These are phyloP conservation scores for Rousettus leschenaultii DNA, from an alignment of 2,113 vertebrate genomes.

Conservation along the genomic window DNA sequence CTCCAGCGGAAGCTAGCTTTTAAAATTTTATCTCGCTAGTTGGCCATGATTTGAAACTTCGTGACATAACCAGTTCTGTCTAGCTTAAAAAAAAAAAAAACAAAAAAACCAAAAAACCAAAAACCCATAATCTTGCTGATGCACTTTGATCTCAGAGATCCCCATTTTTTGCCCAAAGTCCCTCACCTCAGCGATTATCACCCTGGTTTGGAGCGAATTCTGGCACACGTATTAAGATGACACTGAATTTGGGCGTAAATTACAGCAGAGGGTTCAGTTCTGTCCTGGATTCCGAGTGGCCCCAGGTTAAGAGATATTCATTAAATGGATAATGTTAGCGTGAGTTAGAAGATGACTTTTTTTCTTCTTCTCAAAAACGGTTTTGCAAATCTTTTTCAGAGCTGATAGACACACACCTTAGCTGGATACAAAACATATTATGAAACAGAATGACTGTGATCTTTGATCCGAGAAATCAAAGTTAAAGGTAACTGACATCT, in stretches of 20 bases:
- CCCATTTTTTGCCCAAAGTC: background rate
- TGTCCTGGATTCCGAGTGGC: conserved; percentile 60
- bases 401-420: conserved; percentile 92
- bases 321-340: conserved; percentile 67
- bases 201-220: background rate
- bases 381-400: conserved; percentile 92
- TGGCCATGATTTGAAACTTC: background rate
- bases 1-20: background rate
- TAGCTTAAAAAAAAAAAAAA: background rate
- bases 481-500: conserved; percentile 87
- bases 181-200: background rate
- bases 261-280: conserved; percentile 39
- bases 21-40: fast-evolving
- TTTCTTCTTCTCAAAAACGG: conserved; percentile 87
- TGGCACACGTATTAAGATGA: background rate
- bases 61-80: fast-evolving
- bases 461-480: conserved; percentile 89
- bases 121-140: background rate
- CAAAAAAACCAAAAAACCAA: no score
- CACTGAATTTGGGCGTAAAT: conserved; percentile 48
- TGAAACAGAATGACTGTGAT: conserved; percentile 89
- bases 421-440: conserved; percentile 93
- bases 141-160: background rate
- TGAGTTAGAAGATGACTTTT: conserved; percentile 79
- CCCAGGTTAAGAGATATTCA: conserved; percentile 59